Evolutionary conservation across 2,113 vertebrate genomes (phyloP).

Genomic region (Antigone vipio): DNA sequence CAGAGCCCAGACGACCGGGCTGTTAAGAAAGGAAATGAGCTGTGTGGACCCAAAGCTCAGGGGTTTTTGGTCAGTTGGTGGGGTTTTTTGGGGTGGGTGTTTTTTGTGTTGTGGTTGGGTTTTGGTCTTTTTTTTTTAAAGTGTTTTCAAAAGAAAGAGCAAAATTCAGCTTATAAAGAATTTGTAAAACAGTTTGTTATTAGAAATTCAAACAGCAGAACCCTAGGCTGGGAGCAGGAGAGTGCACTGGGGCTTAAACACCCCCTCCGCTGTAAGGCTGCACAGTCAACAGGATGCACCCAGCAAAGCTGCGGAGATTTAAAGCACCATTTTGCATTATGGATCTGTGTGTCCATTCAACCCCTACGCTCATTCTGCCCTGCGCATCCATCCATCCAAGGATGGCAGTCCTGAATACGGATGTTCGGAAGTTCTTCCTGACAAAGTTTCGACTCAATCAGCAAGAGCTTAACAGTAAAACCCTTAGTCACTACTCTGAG

Average conservation of each 20-base stretch:
- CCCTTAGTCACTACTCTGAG: background rate
- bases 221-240: background rate
- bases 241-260: background rate
- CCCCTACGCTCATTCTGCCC: background rate
- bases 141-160: background rate
- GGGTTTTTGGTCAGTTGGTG: too few relatives aligned
- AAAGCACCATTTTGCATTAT: background rate
- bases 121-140: background rate
- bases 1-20: background rate
- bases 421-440: background rate
- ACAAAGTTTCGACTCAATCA: background rate
- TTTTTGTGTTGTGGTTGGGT: too few relatives aligned
- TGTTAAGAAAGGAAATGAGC: background rate
- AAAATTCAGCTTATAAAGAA: background rate
- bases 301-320: background rate
- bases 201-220: background rate
- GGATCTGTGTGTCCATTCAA: background rate
- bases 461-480: background rate
- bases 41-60: background rate
- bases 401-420: accelerated
- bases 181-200: background rate
- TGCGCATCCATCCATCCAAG: background rate
- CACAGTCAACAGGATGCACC: background rate
- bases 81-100: background rate
- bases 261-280: accelerated